A percentile compares a stretch with the other conserved stretches of the same genome.
phyloP scores from a whole-genome alignment of 2,888 invertebrate genomes.

The Metellina segmentata region DNA sequence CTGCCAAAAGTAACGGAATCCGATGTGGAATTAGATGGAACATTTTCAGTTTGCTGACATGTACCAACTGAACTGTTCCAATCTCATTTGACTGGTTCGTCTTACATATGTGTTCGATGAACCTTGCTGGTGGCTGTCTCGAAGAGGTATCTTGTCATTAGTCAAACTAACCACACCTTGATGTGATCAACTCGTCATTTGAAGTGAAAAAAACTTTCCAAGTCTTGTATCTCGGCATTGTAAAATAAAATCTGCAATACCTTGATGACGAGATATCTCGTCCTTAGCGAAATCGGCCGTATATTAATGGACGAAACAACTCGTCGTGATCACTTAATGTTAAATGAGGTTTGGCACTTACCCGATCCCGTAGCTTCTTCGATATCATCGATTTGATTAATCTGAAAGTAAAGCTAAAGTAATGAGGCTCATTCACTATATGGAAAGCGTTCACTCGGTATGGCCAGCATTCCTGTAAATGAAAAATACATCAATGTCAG shows the following conservation, averaged over 20 bases:
- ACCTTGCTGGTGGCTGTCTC: background rate
- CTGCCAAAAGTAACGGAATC: no score
- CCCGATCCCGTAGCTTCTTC: conserved; percentile 30
- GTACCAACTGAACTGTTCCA: no score
- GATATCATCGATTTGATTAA: conserved; percentile 34
- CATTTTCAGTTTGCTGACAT: no score
- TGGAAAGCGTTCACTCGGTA: conserved; percentile 30
- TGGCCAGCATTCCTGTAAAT: conserved; percentile 26
- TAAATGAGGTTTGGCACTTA: background rate
- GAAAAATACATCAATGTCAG: background rate
- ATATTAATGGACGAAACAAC: no score
- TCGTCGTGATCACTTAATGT: background rate
- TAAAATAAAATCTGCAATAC: no score
- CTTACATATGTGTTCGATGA: background rate
- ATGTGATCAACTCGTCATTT: background rate
- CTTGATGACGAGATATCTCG: no score
- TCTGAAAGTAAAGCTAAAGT: conserved; percentile 16
- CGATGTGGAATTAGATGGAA: no score
- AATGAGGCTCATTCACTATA: conserved; percentile 12
- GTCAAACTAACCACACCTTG: background rate
- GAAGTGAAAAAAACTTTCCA: background rate
- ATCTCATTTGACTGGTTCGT: background rate
- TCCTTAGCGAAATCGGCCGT: no score
- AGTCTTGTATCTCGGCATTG: background rate
- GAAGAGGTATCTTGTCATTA: background rate